These are phyloP conservation scores for Macrobrachium nipponense DNA, from an alignment of 1,140 invertebrate species.

Conservation along the genomic window DNA sequence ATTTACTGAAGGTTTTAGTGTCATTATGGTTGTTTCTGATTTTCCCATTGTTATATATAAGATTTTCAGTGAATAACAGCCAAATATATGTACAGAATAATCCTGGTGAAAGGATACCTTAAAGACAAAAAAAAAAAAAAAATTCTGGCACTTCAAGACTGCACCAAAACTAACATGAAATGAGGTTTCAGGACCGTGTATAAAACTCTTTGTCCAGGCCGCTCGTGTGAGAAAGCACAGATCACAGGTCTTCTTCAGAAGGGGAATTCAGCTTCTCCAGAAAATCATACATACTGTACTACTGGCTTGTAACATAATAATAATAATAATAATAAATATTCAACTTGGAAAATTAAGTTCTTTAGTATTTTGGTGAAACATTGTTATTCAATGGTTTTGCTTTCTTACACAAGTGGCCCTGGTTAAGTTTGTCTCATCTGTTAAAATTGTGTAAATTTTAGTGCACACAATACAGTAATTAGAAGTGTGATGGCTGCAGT, in stretches of 20 bases:
- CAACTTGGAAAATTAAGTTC: constrained; percentile 2
- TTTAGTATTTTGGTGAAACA: constrained; percentile 33
- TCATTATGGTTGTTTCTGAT: constrained; percentile 57
- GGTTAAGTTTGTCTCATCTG: constrained; percentile 49
- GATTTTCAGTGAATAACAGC: constrained; percentile 52
- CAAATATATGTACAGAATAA: constrained; percentile 54
- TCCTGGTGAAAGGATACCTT: constrained; percentile 56
- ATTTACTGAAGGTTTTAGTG: constrained; percentile 56
- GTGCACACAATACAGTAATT: constrained; percentile 45
- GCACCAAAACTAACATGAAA: constrained; percentile 38
- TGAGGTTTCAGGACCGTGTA: constrained; percentile 31
- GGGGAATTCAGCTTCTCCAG: background rate
- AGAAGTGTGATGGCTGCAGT: constrained; percentile 56
- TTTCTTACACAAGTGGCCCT: constrained; percentile 52
- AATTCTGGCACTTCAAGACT: constrained; percentile 44
- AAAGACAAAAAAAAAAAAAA: constrained; percentile 42
- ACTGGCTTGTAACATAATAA: constrained; percentile 29
- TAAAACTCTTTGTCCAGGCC: constrained; percentile 36
- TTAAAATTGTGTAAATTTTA: constrained; percentile 60
- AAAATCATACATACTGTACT: constrained; percentile 9
- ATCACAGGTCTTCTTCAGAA: constrained; percentile 2
- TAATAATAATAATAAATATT: constrained; percentile 16
- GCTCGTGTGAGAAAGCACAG: constrained; percentile 51
- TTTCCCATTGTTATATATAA: constrained; percentile 59
- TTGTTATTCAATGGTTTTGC: constrained; percentile 15